Percentiles rank a stretch among this genome's conserved stretches.
These are phyloP conservation scores for Crossaster papposus DNA, from an alignment of 53 echinoderm and acorn worm genomes.

Conservation along the genomic window DNA sequence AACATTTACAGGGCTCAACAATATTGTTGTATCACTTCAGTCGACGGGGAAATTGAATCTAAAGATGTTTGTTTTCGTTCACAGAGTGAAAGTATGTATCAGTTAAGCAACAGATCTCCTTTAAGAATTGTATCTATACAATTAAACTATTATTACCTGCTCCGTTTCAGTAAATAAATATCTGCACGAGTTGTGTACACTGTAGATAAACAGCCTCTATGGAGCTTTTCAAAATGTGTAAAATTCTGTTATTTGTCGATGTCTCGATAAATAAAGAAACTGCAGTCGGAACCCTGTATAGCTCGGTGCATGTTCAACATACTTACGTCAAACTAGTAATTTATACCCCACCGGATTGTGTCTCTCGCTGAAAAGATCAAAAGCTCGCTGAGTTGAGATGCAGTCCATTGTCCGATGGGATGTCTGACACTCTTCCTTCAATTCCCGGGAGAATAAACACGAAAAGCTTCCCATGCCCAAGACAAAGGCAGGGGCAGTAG, in stretches of 20 bases:
- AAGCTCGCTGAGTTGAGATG: neutral
- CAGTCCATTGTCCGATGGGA: conserved; percentile 8
- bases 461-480: neutral
- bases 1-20: too few species aligned
- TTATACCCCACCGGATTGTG: conserved; percentile 19
- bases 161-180: neutral
- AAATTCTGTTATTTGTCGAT: neutral
- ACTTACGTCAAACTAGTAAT: conserved; percentile 37
- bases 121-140: neutral
- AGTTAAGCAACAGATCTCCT: neutral
- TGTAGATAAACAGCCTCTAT: neutral
- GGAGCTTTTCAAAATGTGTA: neutral
- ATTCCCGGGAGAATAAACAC: conserved; percentile 30
- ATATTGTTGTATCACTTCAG: neutral
- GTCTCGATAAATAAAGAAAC: neutral
- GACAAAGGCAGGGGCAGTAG: conserved; percentile 23
- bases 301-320: conserved; percentile 17
- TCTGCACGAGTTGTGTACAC: conserved; percentile 4
- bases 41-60: neutral
- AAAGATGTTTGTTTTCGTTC: neutral
- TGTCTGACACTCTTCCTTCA: conserved; percentile 30
- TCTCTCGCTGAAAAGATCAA: conserved; percentile 4
- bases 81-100: neutral
- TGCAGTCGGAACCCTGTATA: too few species aligned
- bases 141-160: neutral